These are phyloP conservation scores for Fopius arisanus DNA, from an alignment of 1,140 invertebrate genomes.

Conservation along the genomic window DNA sequence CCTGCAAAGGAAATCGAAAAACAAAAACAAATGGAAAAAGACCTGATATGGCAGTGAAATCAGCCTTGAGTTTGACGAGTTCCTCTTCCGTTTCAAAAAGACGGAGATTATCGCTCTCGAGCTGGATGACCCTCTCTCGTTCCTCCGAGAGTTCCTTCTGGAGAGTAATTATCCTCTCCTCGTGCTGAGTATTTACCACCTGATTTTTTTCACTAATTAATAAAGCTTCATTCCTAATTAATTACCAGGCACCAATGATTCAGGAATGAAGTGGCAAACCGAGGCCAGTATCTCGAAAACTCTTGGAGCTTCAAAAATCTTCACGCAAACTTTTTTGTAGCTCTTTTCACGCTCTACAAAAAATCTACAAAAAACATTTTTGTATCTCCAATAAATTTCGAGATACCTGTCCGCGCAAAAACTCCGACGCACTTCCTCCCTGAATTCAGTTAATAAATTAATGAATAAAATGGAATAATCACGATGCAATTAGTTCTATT, in stretches of 20 bases:
- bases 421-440: neutral
- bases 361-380: no score
- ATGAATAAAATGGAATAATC: conserved; percentile 26
- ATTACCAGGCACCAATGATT: no score
- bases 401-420: no score
- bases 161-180: conserved; percentile 66
- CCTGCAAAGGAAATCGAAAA: neutral
- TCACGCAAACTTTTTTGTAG: neutral
- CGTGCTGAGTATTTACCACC: conserved; percentile 63
- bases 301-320: neutral
- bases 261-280: neutral
- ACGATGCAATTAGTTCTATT: conserved; percentile 14
- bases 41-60: conserved; percentile 48
- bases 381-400: no score
- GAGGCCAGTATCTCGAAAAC: no score
- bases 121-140: conserved; percentile 58
- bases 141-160: conserved; percentile 64
- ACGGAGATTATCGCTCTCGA: conserved; percentile 65
- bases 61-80: conserved; percentile 54
- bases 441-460: no score
- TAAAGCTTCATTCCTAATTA: neutral
- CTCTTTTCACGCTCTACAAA: no score
- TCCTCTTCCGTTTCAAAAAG: conserved; percentile 68
- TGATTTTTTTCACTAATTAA: conserved; percentile 41
- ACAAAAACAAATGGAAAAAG: neutral